Evolutionary conservation across 2,113 vertebrate species (phyloP), one percentile per base, ranked within the genome.

Genomic region (Fulica atra): DNA sequence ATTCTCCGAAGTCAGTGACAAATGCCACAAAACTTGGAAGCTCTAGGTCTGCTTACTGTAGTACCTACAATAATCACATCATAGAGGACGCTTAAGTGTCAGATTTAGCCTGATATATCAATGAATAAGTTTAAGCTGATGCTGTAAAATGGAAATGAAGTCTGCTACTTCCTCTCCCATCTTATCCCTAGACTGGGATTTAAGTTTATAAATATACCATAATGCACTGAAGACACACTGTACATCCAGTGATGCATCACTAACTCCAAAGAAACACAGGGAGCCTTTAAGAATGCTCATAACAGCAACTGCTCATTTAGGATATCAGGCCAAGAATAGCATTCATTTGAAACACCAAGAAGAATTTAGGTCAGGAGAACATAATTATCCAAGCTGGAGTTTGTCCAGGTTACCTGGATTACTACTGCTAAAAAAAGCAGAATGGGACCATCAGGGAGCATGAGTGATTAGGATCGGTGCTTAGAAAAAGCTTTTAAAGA

Each of bases 371-470:
- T 91, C 95, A 96, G 91, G 57, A 89, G 91, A 85, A 69, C 18
- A 1, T 89, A 89, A 97, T 96, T 95, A 97, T 54, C 57, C 91
- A 82, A 60, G 44, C 57, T 97, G 95, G 96, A 92, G 74, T 33
- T 82, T 61, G 89, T 81, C 94, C 96, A 97, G 78, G 91, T 92
- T 92, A 95, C 95, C 91, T 95, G 96, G 96, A 97, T 97, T 97
- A 97, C 73, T 54, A 31, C 57, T 64, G 87, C 95, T 94, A 97
- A 92, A 91, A 95, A 95, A 95, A 96, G 89, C 84, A 76, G 69
- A 60, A 26, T n/a, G 53, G 89, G 57, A 79, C 91, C 81, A 81
- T 40, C 44, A 53, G 59, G 9, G 76, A 81, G 69, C 61, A 86
- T 9, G 51, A 66, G 66, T 25, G 78, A 92, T 95, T 91, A 95